Evolutionary conservation across 2,888 invertebrate species (phyloP), one percentile per base, ranked within the genome.

Genomic region (Antheraea yamamai): DNA sequence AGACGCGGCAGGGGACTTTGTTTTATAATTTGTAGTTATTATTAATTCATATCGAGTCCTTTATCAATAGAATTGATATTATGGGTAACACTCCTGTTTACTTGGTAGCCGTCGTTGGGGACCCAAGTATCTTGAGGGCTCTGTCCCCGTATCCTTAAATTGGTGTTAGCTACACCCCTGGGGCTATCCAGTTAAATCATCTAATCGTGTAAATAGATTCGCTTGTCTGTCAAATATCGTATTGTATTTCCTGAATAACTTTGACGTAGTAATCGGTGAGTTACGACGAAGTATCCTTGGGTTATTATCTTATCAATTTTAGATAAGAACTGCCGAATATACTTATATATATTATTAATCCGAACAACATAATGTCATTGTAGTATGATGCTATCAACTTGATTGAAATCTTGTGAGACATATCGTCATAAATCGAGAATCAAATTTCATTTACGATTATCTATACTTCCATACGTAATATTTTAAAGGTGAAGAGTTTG

Each of bases 181-280:
- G 47, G 47, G 47, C 12, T 20, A 55, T 7, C 55, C 7, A 20
- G 55, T 55, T 20, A 61, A 61, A 61, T 23, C 23, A 61, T 12
- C 23, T 23, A 23, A 23, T n/a, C 23, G 55, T 66, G 16, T 66
- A 30, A 16, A 66, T 30, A 26, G 64, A 16, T 66, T 66, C 26
- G 30, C 26, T 66, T 70, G 70, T 39, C 70, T 39, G 39, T n/a
- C 70, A n/a, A 35, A 70, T 10, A 39, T n/a, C 39, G 20, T n/a
- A 70, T 70, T 70, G n/a, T 66, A 66, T 39, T 70, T 70, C 39
- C 70, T 35, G 39, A 70, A 70, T 70, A 39, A n/a, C 7, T 18
- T 70, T 70, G 70, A 70, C 70, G 39, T 68, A 39, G 18, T 70
- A 70, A 35, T 70, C 39, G n/a, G 20, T 39, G 39, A 39, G 39